phyloP scores from a whole-genome alignment of 2,797 vertebrate species.

The Scomberomorus guttatus region DNA sequence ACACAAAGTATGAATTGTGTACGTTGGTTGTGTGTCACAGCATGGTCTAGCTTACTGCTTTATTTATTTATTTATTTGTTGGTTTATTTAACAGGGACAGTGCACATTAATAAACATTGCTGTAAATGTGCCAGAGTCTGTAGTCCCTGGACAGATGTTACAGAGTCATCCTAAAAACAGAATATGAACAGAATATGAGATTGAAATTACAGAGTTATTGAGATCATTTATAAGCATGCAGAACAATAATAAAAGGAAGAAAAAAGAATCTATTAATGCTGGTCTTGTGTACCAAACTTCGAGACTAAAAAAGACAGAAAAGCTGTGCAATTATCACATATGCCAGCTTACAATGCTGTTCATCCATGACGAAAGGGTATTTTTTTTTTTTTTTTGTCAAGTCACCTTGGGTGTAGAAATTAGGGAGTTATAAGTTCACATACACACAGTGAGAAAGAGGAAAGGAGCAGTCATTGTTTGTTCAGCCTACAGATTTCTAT shows the following conservation, averaged over 20 bases:
- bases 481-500: conserved; percentile 10
- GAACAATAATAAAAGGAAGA: too few relatives aligned
- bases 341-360: neutral
- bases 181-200: too few relatives aligned
- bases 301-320: neutral
- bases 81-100: too few relatives aligned
- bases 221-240: too few relatives aligned
- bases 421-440: neutral
- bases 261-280: too few relatives aligned
- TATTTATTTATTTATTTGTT: too few relatives aligned
- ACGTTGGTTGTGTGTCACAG: neutral
- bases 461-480: conserved; percentile 42
- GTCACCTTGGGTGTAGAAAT: neutral
- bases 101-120: too few relatives aligned
- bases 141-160: too few relatives aligned
- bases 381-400: neutral
- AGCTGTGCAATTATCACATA: neutral
- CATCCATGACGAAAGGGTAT: neutral
- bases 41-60: neutral
- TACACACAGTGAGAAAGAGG: neutral
- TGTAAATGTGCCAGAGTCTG: too few relatives aligned
- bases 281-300: neutral
- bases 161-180: too few relatives aligned
- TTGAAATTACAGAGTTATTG: too few relatives aligned
- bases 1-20: neutral